A percentile compares a stretch with the other conserved stretches of the same genome.
Evolutionary conservation across 2,113 vertebrate genomes (phyloP).

Genomic region (Glaucidium brasilianum): DNA sequence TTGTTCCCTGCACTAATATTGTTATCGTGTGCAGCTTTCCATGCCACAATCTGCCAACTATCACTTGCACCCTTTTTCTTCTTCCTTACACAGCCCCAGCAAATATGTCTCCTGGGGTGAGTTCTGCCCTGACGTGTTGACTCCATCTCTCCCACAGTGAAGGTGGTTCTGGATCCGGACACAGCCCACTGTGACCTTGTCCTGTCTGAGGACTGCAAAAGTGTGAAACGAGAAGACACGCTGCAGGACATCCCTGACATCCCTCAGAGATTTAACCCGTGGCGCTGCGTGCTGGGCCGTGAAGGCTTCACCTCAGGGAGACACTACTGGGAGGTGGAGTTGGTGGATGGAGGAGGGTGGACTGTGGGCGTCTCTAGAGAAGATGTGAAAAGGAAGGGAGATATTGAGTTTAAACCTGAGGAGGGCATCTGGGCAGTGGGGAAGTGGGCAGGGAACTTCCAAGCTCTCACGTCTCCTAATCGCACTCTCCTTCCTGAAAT

Average conservation of each 20-base stretch:
- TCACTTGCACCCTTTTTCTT: fast-evolving
- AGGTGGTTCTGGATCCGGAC: background rate
- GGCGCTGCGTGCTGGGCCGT: background rate
- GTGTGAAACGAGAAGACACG: background rate
- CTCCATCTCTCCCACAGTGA: background rate
- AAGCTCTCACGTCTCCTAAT: background rate
- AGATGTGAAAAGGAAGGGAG: background rate
- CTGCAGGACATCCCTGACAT: background rate
- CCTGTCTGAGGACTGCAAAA: background rate
- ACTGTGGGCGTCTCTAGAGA: background rate
- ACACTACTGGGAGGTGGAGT: background rate
- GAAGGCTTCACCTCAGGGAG: background rate
- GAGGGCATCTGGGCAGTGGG: background rate
- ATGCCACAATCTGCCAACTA: background rate
- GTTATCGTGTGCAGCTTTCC: background rate
- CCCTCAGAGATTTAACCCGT: background rate
- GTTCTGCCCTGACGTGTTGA: background rate
- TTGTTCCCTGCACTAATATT: background rate
- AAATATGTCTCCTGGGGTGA: background rate
- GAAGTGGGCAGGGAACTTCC: background rate
- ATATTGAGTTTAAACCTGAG: background rate
- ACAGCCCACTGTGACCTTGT: background rate
- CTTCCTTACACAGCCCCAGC: background rate
- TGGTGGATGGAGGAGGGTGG: background rate
- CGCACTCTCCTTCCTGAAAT: background rate